Percentiles rank a stretch among this genome's conserved stretches.
Conservation (phyloP, 1,140 invertebrate genomes). For the Venturia canescens region DNA sequence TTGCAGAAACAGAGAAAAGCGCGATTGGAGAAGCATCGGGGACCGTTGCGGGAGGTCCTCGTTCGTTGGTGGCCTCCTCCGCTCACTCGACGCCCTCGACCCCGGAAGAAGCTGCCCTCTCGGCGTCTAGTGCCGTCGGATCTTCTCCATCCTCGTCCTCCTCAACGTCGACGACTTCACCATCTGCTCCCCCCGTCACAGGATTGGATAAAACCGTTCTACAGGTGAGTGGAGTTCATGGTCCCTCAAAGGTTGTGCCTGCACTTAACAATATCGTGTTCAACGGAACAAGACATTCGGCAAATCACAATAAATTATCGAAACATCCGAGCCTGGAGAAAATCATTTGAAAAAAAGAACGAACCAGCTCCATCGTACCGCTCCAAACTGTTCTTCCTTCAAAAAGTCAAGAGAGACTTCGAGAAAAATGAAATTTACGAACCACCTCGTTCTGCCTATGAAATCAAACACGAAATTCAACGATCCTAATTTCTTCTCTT, state of each 20-base stretch:
- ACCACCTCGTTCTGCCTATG: too few species aligned
- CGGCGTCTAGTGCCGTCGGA: slow-evolving; percentile 49
- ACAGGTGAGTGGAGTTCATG: slow-evolving; percentile 74
- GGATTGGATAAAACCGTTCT: slow-evolving; percentile 82
- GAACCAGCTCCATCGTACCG: too few species aligned
- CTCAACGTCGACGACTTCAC: slow-evolving; percentile 45
- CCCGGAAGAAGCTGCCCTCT: slow-evolving; percentile 48
- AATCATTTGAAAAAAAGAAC: too few species aligned
- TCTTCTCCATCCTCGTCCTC: slow-evolving; percentile 57
- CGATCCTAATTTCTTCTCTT: background rate
- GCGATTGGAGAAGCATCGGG: slow-evolving; percentile 63
- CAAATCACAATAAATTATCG: background rate
- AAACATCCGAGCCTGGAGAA: background rate
- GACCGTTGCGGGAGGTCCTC: slow-evolving; percentile 64
- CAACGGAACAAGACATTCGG: too few species aligned
- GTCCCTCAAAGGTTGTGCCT: background rate
- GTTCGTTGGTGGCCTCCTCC: slow-evolving; percentile 63
- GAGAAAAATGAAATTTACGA: too few species aligned
- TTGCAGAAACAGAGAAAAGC: slow-evolving; percentile 68
- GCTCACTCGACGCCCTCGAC: slow-evolving; percentile 66
- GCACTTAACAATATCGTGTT: too few species aligned
- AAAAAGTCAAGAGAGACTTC: too few species aligned
- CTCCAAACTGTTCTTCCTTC: too few species aligned
- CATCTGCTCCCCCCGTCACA: slow-evolving; percentile 76
- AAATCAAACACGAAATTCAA: too few species aligned